Conservation (phyloP, 2,113 vertebrate species). For the Hassar affinis region DNA sequence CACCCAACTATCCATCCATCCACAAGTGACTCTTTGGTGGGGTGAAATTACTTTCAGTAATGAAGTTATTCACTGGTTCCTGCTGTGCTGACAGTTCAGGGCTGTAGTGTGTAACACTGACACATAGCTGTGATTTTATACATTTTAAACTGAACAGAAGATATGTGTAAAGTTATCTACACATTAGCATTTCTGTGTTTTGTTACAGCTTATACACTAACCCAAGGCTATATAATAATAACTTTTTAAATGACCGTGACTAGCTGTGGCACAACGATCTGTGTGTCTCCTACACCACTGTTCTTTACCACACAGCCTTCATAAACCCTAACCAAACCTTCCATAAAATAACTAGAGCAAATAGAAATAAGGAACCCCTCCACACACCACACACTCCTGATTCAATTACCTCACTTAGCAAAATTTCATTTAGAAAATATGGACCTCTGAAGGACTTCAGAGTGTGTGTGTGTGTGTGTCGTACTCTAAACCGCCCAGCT, state of each 20-base stretch:
- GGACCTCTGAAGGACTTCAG: neutral
- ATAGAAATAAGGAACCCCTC: neutral
- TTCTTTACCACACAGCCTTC: neutral
- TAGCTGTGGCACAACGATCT: neutral
- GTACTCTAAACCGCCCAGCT: neutral
- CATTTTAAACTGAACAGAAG: no score
- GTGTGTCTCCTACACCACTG: neutral
- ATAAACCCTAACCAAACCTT: neutral
- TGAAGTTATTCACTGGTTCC: no score
- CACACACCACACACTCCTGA: neutral
- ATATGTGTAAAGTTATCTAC: neutral
- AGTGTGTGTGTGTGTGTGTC: neutral
- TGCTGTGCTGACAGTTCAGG: neutral
- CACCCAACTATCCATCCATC: neutral
- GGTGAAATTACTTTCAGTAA: no score
- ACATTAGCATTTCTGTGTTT: neutral
- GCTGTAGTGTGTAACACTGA: neutral
- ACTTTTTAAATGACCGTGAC: neutral
- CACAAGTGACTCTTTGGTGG: neutral
- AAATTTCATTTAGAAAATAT: neutral
- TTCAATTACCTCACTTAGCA: neutral
- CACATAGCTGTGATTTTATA: neutral
- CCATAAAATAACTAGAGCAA: neutral
- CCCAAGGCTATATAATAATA: neutral
- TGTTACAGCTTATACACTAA: neutral